These are phyloP conservation scores for Nomada goodeniana DNA, from an alignment of 2,888 invertebrate species.

Conservation along the genomic window DNA sequence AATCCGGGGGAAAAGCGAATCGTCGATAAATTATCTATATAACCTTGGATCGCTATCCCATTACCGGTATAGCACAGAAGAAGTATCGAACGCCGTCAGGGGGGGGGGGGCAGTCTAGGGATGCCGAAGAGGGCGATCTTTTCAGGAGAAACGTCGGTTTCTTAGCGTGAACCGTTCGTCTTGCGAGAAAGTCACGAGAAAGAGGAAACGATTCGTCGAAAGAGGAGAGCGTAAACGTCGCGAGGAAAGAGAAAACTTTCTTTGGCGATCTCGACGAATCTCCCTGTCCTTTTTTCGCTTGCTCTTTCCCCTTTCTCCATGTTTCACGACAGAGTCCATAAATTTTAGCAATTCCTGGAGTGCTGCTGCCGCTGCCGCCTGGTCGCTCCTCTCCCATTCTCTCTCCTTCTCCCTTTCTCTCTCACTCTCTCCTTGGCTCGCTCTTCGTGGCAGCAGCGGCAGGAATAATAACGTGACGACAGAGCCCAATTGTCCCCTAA, in stretches of 20 bases:
- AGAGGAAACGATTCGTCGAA: constrained; percentile 42
- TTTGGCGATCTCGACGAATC: constrained; percentile 58
- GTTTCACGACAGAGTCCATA: constrained; percentile 67
- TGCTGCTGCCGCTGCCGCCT: constrained; percentile 62
- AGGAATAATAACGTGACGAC: constrained; percentile 78
- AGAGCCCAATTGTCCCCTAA: constrained; percentile 79
- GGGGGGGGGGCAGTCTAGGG: background rate
- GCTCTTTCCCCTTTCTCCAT: constrained; percentile 23
- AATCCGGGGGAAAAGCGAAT: constrained; percentile 18
- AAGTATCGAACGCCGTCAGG: background rate
- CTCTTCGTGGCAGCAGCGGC: constrained; percentile 54
- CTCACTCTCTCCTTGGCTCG: constrained; percentile 14
- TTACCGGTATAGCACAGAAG: constrained; percentile 21
- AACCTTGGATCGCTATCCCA: constrained; percentile 40
- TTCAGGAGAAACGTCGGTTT: constrained; percentile 55
- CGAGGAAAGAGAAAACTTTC: constrained; percentile 69
- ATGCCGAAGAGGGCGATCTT: constrained; percentile 36
- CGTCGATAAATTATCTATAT: constrained; percentile 43
- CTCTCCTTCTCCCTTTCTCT: constrained; percentile 13
- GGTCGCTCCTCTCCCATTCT: constrained; percentile 13
- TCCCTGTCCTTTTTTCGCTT: constrained; percentile 35
- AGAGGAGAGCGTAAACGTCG: constrained; percentile 58
- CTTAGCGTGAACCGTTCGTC: constrained; percentile 60
- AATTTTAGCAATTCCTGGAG: constrained; percentile 77
- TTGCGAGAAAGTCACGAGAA: constrained; percentile 39